Conservation (phyloP, 1,140 invertebrate species). For the Conus ventricosus region DNA sequence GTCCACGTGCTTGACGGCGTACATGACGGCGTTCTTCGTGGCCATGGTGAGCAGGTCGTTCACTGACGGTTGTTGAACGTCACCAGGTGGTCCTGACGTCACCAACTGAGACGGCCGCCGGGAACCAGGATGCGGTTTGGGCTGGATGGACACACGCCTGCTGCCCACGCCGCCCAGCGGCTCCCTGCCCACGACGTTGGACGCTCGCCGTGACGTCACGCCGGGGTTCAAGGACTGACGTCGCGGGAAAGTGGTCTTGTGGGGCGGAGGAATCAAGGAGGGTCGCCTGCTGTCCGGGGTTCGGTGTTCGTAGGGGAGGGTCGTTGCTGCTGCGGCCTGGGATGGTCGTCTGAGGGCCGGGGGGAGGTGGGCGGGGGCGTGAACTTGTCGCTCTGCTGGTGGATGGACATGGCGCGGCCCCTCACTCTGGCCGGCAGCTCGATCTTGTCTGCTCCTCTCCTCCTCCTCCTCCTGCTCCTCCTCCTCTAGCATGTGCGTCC, state of each 20-base stretch:
- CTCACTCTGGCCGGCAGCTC: neutral
- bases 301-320: neutral
- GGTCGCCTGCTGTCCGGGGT: neutral
- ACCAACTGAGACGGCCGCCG: neutral
- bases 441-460: neutral
- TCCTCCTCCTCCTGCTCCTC: neutral
- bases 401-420: conserved; percentile 19
- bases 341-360: neutral
- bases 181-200: neutral
- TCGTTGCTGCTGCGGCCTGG: neutral
- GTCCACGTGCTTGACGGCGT: conserved; percentile 19
- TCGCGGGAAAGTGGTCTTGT: too few species aligned
- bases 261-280: neutral
- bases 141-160: neutral
- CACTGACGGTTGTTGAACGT: neutral
- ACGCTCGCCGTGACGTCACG: neutral
- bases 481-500: neutral
- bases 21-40: conserved; percentile 18
- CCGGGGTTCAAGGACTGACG: neutral
- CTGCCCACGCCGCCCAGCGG: neutral
- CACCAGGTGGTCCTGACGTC: neutral
- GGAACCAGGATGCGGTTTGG: neutral
- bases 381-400: conserved; percentile 6
- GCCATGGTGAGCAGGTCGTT: neutral
- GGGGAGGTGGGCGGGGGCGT: neutral